These are phyloP conservation scores for Nematolebias whitei DNA, from an alignment of 2,113 vertebrate species.

Conservation along the genomic window DNA sequence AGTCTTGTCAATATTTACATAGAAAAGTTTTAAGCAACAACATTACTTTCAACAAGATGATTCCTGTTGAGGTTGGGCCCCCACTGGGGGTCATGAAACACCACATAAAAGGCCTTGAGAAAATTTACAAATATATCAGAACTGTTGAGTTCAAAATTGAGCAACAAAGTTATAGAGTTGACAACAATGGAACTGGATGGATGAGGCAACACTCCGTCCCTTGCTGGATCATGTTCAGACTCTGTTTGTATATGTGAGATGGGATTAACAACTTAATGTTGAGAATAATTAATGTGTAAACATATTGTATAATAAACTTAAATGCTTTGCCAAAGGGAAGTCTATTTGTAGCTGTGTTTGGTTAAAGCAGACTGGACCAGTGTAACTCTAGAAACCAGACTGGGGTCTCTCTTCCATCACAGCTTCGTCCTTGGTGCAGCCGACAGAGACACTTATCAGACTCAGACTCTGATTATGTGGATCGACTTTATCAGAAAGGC, in stretches of 20 bases:
- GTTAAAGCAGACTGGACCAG: neutral
- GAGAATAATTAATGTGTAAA: too few relatives aligned
- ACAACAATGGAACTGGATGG: neutral
- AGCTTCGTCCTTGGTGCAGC: conserved; percentile 20
- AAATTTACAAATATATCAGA: too few relatives aligned
- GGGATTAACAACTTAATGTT: too few relatives aligned
- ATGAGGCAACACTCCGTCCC: neutral
- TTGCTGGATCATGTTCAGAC: neutral
- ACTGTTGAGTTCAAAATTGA: neutral
- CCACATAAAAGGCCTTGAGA: too few relatives aligned
- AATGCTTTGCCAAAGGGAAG: neutral
- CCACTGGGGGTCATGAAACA: too few relatives aligned
- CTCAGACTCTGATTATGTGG: neutral
- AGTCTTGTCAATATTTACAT: too few relatives aligned
- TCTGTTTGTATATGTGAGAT: too few relatives aligned
- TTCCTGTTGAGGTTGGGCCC: too few relatives aligned
- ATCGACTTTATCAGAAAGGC: conserved; percentile 21
- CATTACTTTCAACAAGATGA: too few relatives aligned
- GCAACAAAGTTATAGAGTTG: neutral
- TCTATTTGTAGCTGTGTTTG: conserved; percentile 1
- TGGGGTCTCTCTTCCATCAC: conserved; percentile 13
- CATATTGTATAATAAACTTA: too few relatives aligned
- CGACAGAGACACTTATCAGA: conserved; percentile 36
- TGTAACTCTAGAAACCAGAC: conserved; percentile 26
- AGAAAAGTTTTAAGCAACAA: too few relatives aligned